Percentiles rank a stretch among this genome's conserved stretches.
Conservation (phyloP, 2,797 vertebrate species). For the Eulemur rubriventer region DNA sequence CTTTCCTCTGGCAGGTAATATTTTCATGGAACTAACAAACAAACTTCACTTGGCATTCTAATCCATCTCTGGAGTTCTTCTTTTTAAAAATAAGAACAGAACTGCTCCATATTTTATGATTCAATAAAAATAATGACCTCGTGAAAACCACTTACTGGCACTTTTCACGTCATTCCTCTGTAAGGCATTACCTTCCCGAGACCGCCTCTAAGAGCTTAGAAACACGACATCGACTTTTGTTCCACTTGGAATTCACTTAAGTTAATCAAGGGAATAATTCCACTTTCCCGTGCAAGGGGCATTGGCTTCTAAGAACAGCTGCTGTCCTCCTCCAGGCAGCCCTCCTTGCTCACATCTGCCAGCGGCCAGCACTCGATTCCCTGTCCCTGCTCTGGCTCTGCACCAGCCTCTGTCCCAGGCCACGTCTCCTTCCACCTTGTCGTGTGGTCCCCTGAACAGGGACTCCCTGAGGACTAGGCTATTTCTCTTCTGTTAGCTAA, state of each 20-base stretch:
- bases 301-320: rapidly evolving
- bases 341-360: neutral
- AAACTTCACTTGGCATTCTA: neutral
- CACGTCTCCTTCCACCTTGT: neutral
- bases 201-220: neutral
- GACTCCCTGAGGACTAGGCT: neutral
- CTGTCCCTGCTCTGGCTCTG: neutral
- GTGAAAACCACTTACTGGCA: rapidly evolving
- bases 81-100: neutral
- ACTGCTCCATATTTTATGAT: neutral
- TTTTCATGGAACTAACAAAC: neutral
- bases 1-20: neutral
- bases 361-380: rapidly evolving
- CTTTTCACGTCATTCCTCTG: neutral
- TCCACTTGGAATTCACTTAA: neutral
- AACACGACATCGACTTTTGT: rapidly evolving
- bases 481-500: neutral
- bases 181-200: neutral
- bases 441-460: neutral
- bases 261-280: neutral
- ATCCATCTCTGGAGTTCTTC: neutral
- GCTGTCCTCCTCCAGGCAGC: neutral
- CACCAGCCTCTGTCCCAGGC: rapidly evolving
- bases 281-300: rapidly evolving
- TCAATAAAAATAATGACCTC: neutral